Evolutionary conservation across 2,797 vertebrate species (phyloP).

Genomic region (Ctenochaetus hawaiiensis): DNA sequence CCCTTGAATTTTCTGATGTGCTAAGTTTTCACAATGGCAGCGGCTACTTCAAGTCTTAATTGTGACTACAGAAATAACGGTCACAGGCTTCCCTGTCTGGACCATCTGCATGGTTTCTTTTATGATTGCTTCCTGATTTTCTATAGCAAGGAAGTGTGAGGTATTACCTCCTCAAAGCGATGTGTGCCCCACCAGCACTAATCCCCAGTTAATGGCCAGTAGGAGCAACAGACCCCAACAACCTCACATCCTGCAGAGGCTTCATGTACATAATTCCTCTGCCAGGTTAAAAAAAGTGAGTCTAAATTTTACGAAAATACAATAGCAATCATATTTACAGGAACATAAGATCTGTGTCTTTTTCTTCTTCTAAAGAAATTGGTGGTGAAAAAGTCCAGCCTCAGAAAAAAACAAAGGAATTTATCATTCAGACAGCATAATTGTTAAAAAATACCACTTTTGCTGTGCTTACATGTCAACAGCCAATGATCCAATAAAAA

Average conservation of each 20-base stretch:
- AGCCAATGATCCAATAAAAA: slow-evolving; percentile 12
- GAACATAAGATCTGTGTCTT: not conserved
- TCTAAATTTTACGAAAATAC: slow-evolving; percentile 37
- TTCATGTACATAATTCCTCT: slow-evolving; percentile 73
- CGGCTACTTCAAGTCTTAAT: slow-evolving; percentile 59
- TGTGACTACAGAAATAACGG: slow-evolving; percentile 49
- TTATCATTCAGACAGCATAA: slow-evolving; percentile 1
- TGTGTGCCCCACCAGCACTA: slow-evolving; percentile 81
- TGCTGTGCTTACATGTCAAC: not conserved
- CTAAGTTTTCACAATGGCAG: slow-evolving; percentile 55
- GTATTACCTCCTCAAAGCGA: slow-evolving; percentile 80
- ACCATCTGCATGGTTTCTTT: slow-evolving; percentile 72
- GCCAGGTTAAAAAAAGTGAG: slow-evolving; percentile 44
- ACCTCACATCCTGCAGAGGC: slow-evolving; percentile 70
- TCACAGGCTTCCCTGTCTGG: slow-evolving; percentile 52
- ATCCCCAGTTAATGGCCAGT: slow-evolving; percentile 84
- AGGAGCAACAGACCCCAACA: slow-evolving; percentile 78
- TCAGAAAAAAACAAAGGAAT: not conserved
- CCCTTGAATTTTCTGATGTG: slow-evolving; percentile 56
- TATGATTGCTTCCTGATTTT: slow-evolving; percentile 83
- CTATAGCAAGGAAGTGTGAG: slow-evolving; percentile 78
- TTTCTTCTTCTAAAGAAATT: not conserved
- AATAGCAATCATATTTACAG: not conserved
- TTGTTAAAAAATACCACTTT: slow-evolving; percentile 17
- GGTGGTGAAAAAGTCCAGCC: not conserved